Evolutionary conservation across 2,113 vertebrate genomes (phyloP).

Genomic region (Geothlypis trichas): DNA sequence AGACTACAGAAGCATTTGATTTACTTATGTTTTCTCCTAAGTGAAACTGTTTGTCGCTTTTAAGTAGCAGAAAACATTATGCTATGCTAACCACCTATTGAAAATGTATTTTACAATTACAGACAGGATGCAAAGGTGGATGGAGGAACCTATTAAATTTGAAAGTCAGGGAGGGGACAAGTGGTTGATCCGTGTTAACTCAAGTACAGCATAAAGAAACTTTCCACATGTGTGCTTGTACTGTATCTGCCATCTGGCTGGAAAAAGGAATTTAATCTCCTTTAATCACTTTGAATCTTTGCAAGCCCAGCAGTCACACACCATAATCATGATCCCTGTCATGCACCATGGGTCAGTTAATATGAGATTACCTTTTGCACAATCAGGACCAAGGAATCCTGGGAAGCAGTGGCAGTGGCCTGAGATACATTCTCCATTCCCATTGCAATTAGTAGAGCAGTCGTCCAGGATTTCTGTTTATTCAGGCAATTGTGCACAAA

Average conservation of each 20-base stretch:
- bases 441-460: constrained; percentile 94
- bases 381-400: constrained; percentile 93
- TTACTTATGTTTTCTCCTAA: background rate
- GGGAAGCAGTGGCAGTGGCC: constrained; percentile 96
- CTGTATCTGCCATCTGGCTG: background rate
- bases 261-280: constrained; percentile 30
- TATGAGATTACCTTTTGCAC: constrained; percentile 87
- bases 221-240: background rate
- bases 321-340: background rate
- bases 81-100: background rate
- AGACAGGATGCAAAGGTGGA: background rate
- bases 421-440: constrained; percentile 95
- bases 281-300: constrained; percentile 23
- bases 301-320: constrained; percentile 18
- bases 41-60: background rate
- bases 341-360: background rate
- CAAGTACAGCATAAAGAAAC: background rate
- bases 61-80: background rate
- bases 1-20: background rate
- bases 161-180: background rate
- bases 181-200: background rate
- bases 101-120: background rate
- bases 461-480: constrained; percentile 92
- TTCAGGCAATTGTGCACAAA: constrained; percentile 36
- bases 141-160: background rate